Percentiles rank a stretch among this genome's conserved stretches.
phyloP scores from a whole-genome alignment of 2,888 invertebrate species.

The Torymus tubicola region DNA sequence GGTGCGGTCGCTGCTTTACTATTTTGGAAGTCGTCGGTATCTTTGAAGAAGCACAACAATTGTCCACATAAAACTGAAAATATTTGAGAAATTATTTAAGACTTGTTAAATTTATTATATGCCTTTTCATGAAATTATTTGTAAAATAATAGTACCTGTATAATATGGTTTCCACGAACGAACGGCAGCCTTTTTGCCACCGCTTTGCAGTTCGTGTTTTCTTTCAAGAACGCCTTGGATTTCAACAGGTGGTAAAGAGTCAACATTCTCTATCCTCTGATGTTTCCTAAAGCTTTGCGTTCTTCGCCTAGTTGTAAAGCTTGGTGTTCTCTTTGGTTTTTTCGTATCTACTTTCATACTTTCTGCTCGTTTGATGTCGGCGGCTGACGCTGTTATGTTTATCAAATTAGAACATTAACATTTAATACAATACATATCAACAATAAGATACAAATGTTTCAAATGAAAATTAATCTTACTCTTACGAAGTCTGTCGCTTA shows the following conservation, averaged over 20 bases:
- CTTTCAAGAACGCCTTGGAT: constrained; percentile 94
- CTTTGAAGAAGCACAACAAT: constrained; percentile 97
- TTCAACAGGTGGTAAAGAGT: constrained; percentile 91
- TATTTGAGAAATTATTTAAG: neutral
- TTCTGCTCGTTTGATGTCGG: constrained; percentile 88
- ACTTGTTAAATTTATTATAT: neutral
- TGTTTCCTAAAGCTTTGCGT: constrained; percentile 91
- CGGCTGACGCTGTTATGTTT: constrained; percentile 66
- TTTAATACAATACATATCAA: constrained; percentile 22
- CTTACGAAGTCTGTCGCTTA: constrained; percentile 83
- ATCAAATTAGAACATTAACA: neutral
- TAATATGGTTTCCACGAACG: constrained; percentile 97
- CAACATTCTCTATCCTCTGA: constrained; percentile 79
- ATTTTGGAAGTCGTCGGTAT: constrained; percentile 91
- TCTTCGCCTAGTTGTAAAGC: constrained; percentile 94
- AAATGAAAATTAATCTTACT: constrained; percentile 67
- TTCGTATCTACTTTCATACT: constrained; percentile 91
- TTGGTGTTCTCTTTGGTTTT: constrained; percentile 93
- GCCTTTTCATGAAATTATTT: neutral
- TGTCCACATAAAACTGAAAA: constrained; percentile 93
- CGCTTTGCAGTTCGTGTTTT: constrained; percentile 95
- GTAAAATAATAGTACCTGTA: constrained; percentile 77
- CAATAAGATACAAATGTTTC: constrained; percentile 26
- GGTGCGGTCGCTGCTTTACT: constrained; percentile 93
- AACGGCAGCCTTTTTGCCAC: constrained; percentile 95